Evolutionary conservation across 2,113 vertebrate species (phyloP).

Genomic region (Talpa occidentalis): DNA sequence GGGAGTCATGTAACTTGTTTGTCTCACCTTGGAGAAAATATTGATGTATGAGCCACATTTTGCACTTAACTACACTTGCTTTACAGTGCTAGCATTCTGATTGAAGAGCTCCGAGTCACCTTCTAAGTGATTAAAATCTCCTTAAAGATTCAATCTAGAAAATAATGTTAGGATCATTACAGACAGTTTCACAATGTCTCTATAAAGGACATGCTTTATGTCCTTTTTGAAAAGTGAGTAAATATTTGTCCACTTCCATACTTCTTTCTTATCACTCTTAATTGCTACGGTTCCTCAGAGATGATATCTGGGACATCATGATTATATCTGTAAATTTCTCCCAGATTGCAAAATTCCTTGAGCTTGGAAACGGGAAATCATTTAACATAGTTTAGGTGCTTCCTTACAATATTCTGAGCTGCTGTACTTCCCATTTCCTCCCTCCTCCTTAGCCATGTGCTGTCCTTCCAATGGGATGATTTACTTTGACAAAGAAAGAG

Average conservation of each 20-base stretch:
- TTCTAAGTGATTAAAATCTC: neutral
- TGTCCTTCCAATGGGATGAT: neutral
- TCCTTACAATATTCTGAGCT: neutral
- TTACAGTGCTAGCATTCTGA: slow-evolving; percentile 12
- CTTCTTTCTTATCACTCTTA: slow-evolving; percentile 53
- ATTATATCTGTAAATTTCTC: neutral
- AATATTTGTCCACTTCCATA: neutral
- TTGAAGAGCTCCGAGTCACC: neutral
- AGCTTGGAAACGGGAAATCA: neutral
- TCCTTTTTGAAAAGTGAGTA: slow-evolving; percentile 16
- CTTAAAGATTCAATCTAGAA: neutral
- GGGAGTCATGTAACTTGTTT: neutral
- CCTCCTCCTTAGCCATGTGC: neutral
- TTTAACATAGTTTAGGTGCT: neutral
- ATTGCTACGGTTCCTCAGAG: slow-evolving; percentile 26
- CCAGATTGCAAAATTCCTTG: neutral
- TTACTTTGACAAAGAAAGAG: neutral
- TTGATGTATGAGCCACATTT: slow-evolving; percentile 7
- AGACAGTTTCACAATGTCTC: neutral
- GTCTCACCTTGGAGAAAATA: slow-evolving; percentile 48
- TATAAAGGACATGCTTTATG: neutral
- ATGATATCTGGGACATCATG: neutral
- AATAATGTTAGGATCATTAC: neutral
- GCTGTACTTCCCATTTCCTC: neutral
- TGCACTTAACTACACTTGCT: neutral